Conservation (phyloP, 2,113 vertebrate genomes). For the Nestor notabilis region DNA sequence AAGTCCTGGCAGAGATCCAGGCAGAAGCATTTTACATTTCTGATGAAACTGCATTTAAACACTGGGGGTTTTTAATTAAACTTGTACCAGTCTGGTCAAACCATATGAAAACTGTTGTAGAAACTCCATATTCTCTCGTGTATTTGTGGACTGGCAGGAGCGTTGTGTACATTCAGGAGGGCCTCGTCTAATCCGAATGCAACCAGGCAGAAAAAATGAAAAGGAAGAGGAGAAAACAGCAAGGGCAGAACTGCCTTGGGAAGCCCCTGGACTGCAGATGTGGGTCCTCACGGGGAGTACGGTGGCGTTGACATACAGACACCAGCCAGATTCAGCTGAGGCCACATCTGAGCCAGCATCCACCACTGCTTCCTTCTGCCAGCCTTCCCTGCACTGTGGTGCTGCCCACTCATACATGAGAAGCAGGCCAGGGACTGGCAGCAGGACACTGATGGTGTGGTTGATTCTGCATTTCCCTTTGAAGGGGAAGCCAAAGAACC, state of each 20-base stretch:
- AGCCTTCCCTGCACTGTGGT: fast-evolving
- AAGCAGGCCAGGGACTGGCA: neutral
- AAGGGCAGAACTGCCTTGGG: fast-evolving
- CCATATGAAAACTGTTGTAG: neutral
- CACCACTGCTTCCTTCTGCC: neutral
- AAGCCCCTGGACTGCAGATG: fast-evolving
- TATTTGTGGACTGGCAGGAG: neutral
- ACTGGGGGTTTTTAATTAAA: neutral
- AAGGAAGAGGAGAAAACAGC: neutral
- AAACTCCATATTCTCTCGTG: neutral
- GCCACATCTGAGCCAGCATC: fast-evolving
- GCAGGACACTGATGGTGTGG: neutral
- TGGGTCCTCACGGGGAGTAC: fast-evolving
- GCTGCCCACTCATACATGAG: fast-evolving
- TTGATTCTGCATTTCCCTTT: too few species aligned
- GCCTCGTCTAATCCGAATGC: neutral
- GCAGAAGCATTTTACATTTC: neutral
- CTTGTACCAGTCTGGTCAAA: neutral
- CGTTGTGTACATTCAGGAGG: neutral
- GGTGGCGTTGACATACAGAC: fast-evolving
- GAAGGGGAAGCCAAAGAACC: neutral
- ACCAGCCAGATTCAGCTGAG: too few species aligned
- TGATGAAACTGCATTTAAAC: conserved; percentile 35
- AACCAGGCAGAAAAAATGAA: neutral
- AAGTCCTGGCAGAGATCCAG: neutral